A percentile compares a stretch with the other conserved stretches of the same genome.
phyloP scores from a whole-genome alignment of 1,140 invertebrate species.

The Drosophila biarmipes region DNA sequence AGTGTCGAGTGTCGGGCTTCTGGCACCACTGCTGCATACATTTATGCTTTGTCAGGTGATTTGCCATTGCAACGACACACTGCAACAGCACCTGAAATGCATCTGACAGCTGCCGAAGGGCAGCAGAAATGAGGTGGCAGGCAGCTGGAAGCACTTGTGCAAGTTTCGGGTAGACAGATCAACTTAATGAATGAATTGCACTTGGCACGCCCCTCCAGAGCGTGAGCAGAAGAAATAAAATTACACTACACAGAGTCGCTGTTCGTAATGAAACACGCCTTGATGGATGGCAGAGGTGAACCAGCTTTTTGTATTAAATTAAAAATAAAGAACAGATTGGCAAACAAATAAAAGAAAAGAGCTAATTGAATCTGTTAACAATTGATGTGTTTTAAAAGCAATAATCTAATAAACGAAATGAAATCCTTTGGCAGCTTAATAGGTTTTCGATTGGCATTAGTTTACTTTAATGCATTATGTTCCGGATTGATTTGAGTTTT shows the following conservation, averaged over 20 bases:
- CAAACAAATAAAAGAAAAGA: neutral
- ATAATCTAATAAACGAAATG: no score
- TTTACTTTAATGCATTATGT: no score
- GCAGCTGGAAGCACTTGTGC: slow-evolving; percentile 34
- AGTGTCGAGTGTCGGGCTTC: slow-evolving; percentile 62
- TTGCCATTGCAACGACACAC: slow-evolving; percentile 41
- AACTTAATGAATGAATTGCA: slow-evolving; percentile 52
- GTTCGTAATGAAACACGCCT: neutral
- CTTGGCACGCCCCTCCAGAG: slow-evolving; percentile 10
- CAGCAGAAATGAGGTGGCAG: neutral
- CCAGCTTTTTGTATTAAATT: neutral
- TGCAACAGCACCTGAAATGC: slow-evolving; percentile 5
- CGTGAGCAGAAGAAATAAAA: slow-evolving; percentile 9
- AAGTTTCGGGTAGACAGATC: slow-evolving; percentile 35
- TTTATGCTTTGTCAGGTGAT: slow-evolving; percentile 64
- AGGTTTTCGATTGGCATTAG: no score
- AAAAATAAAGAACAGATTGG: neutral
- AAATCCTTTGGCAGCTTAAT: no score
- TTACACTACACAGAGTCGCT: slow-evolving; percentile 3
- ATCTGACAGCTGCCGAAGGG: slow-evolving; percentile 49
- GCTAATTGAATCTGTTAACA: no score
- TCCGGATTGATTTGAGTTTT: no score
- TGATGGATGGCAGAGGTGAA: neutral
- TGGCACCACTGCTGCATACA: slow-evolving; percentile 32
- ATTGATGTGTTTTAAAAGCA: no score